phyloP scores from a whole-genome alignment of 2,797 vertebrate species.

The Lithobates pipiens region DNA sequence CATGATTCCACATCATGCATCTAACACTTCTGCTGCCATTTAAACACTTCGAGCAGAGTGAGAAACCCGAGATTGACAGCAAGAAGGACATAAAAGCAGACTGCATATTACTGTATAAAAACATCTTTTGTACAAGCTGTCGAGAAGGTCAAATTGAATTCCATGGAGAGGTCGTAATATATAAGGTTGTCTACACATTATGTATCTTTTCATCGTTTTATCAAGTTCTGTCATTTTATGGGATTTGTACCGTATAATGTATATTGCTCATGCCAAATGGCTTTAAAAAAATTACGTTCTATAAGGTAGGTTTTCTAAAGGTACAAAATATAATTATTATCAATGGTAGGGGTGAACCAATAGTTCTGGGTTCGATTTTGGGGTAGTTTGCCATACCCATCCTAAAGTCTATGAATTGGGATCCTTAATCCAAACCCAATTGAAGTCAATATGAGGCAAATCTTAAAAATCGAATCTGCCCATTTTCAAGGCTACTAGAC shows the following conservation, averaged over 20 bases:
- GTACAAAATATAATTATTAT: no score
- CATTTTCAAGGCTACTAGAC: no score
- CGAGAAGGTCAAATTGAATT: constrained; percentile 45
- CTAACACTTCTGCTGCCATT: constrained; percentile 14
- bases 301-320: no score
- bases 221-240: constrained; percentile 4
- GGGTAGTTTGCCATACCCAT: no score
- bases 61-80: constrained; percentile 39
- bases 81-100: constrained; percentile 39
- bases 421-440: no score
- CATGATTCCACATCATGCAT: constrained; percentile 20
- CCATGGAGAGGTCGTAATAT: constrained; percentile 14
- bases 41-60: constrained; percentile 6
- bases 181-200: constrained; percentile 14
- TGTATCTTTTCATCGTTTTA: background rate
- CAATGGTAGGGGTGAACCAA: no score
- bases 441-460: no score
- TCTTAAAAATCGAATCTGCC: no score
- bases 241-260: background rate
- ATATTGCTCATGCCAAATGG: background rate
- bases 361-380: no score
- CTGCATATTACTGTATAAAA: constrained; percentile 41
- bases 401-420: no score
- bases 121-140: constrained; percentile 44
- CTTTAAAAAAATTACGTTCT: no score